Conservation (phyloP, 2,797 vertebrate species). For the Parambassis ranga region DNA sequence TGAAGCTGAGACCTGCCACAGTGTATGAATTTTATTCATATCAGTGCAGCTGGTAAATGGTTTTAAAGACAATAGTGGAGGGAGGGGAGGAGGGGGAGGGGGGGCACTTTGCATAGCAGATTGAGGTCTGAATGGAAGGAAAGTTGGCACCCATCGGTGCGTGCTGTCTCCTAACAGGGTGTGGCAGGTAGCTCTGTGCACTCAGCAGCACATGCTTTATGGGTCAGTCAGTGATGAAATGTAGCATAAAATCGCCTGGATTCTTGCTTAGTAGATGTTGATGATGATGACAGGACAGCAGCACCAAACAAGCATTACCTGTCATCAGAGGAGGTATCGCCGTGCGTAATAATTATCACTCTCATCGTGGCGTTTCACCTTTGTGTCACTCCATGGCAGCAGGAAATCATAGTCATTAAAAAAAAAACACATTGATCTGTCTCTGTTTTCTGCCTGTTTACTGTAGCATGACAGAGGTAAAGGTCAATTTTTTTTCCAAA, state of each 20-base stretch:
- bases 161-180: conserved; percentile 65
- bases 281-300: conserved; percentile 34
- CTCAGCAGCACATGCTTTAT: conserved; percentile 53
- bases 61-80: conserved; percentile 59
- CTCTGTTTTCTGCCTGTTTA: conserved; percentile 53
- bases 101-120: conserved; percentile 50
- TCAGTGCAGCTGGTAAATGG: conserved; percentile 68
- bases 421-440: conserved; percentile 34
- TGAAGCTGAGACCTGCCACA: conserved; percentile 68
- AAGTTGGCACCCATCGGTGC: conserved; percentile 54
- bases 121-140: conserved; percentile 49
- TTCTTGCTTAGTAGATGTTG: conserved; percentile 44
- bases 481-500: conserved; percentile 54
- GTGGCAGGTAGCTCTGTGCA: conserved; percentile 69
- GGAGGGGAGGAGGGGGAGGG: background rate
- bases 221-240: conserved; percentile 64
- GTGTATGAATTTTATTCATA: conserved; percentile 62
- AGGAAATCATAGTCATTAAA: background rate
- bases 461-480: conserved; percentile 46
- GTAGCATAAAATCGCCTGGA: conserved; percentile 61
- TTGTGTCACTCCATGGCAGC: background rate
- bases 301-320: conserved; percentile 27
- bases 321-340: background rate
- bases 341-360: conserved; percentile 4
- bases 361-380: background rate